These are phyloP conservation scores for Heterocephalus glaber DNA, from an alignment of 2,113 vertebrate species.

Conservation along the genomic window DNA sequence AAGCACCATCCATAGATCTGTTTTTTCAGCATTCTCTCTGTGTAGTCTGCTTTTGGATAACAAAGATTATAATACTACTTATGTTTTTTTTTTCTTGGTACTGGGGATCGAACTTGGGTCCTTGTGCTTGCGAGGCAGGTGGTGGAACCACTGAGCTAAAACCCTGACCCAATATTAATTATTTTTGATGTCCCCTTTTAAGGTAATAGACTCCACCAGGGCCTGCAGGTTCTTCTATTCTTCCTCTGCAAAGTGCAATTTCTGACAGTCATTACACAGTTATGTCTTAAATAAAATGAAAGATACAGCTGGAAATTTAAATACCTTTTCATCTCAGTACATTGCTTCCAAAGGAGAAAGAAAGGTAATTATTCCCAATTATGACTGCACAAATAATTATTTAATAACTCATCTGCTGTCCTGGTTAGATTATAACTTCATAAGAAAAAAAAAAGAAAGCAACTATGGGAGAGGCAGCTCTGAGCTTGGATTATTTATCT, in stretches of 20 bases:
- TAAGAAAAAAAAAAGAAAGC: too few species aligned
- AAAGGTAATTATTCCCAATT: conserved; percentile 3
- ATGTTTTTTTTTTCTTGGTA: too few species aligned
- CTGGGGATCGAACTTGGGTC: too few species aligned
- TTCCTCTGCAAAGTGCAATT: background rate
- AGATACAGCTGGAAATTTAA: background rate
- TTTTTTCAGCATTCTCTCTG: background rate
- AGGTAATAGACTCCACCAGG: background rate
- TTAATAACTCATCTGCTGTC: background rate
- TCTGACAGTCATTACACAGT: background rate
- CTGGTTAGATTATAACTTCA: background rate
- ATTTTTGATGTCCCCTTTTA: background rate
- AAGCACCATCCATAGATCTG: background rate
- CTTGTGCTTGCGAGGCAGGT: too few species aligned
- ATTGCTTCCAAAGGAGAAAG: background rate
- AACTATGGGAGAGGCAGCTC: background rate
- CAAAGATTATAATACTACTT: background rate
- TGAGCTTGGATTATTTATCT: background rate
- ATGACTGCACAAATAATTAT: background rate
- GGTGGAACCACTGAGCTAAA: too few species aligned
- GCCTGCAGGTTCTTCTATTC: background rate
- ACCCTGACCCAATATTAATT: too few species aligned
- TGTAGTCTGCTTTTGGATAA: conserved; percentile 2
- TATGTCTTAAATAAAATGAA: conserved; percentile 11
- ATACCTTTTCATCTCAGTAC: conserved; percentile 10